Base-by-base conservation (phyloP, 2,797 vertebrate species). In the Kryptopterus vitreolus region DNA sequence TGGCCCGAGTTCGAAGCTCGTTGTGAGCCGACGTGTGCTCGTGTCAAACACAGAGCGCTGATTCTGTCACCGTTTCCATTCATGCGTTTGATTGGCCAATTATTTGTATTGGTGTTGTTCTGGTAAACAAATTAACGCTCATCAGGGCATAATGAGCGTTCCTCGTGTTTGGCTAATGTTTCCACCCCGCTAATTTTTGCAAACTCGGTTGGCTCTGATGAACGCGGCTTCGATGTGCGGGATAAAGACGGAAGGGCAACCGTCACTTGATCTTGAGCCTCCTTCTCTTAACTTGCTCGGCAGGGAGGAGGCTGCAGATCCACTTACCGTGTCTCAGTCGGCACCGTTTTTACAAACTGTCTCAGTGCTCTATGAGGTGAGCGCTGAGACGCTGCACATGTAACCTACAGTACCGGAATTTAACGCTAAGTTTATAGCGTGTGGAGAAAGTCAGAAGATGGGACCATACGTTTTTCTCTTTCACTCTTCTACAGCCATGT, bases 101-200 rank as follows among this genome's bases (percentile, higher is more conserved):
- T 81, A 86, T 77, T 63, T 62, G 24, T 69, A 79, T 79, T 83
- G 61, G 80, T 77, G 81, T 81, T 83, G 81, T 79, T 81, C 71
- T 73, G 63, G 82, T 84, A 84, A 82, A 86, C 85, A 82, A 82
- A 86, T 86, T 76, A 84, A 1, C 0, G 6, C 79, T 77, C 77
- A 83, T 84, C 79, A 81, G 70, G 22, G 74, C 18, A 78, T 83
- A 75, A 84, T 77, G 78, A 68, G 52, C 33, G 29, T 52, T 80
- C 62, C 57, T 76, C 52, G 13, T 59, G 57, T 61, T 75, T 75
- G 24, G 83, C 26, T 69, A 52, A 79, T 84, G 76, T 79, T 83
- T 83, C 83, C 75, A 76, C 62, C 76, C 43, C 5, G 75, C 59
- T 82, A 55, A 84, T 82, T 79, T 76, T 10, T 59, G 53, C 50